Percentiles rank a stretch among this genome's conserved stretches.
Conservation (phyloP, 2,797 vertebrate species). For the Sphenodon punctatus region DNA sequence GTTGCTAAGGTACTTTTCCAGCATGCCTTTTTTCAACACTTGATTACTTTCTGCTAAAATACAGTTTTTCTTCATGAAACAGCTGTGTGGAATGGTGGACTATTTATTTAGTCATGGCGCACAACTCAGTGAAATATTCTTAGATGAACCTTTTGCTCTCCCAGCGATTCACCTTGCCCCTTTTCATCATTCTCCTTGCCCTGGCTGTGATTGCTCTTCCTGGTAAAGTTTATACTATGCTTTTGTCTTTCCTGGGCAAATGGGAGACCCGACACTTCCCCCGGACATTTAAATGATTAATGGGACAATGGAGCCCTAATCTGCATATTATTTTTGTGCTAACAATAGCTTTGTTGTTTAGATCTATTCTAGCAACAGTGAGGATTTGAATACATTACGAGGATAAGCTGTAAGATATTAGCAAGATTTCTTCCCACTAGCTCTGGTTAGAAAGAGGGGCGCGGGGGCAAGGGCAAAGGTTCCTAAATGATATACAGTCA, state of each 20-base stretch:
- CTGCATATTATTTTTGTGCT: not conserved
- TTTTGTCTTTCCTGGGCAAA: accelerated
- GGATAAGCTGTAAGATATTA: accelerated
- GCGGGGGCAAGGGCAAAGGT: too few relatives aligned
- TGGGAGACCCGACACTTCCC: not conserved
- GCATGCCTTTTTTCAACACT: not conserved
- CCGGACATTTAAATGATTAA: not conserved
- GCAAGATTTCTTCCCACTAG: not conserved
- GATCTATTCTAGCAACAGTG: accelerated
- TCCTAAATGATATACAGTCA: too few relatives aligned
- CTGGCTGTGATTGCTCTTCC: not conserved
- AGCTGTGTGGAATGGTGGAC: not conserved
- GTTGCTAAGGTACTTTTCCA: accelerated
- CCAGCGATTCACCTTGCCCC: not conserved
- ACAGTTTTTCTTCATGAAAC: accelerated
- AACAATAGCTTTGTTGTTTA: not conserved
- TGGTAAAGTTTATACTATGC: accelerated
- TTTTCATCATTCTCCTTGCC: not conserved
- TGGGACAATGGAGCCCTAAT: not conserved
- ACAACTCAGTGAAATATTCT: not conserved
- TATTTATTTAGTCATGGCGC: not conserved
- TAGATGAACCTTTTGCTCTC: not conserved
- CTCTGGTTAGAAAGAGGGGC: too few relatives aligned
- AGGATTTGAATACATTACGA: accelerated
- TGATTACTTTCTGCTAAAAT: accelerated